Base-by-base conservation (phyloP, 1,140 invertebrate species). In the Argopecten irradians region DNA sequence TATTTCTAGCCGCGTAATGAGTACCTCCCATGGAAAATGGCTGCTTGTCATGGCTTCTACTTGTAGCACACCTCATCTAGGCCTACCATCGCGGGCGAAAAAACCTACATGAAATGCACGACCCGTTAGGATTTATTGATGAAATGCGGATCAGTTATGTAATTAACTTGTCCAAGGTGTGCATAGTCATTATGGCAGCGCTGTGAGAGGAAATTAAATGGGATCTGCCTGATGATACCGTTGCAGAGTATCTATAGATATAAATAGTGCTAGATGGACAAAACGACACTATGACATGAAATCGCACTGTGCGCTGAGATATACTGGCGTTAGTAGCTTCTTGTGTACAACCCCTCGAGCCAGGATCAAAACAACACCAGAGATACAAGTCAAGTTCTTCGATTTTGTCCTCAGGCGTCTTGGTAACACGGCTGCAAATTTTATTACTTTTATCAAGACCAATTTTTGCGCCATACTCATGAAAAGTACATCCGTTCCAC, bases 121-220 rank as follows among this genome's bases (percentile, higher is more conserved):
- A n/a, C 55, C 55, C 28, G 55, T 71, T 71, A 28, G 55, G 55
- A 71, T 71, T 71, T 71, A 71, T 71, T 71, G 55, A 71, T 71
- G 55, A 28, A 71, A 71, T 71, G 55, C 55, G 55, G 55, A 71
- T 71, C 55, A 71, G 55, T 71, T 71, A 71, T 71, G 55, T 71
- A 71, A 71, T 71, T 71, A 71, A 28, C 55, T 71, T 71, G n/a
- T 71, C n/a, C 22, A 28, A 71, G 55, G 55, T 71, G 55, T 71
- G 55, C 55, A 71, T 71, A 71, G n/a, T n/a, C 55, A 71, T 71
- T 71, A 71, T n/a, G 5, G 5, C 5, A n/a, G 55, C 28, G 55
- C 28, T 16, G 55, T n/a, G 55, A 71, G 55, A 71, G 55, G 55
- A 71, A 71, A 71, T 71, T 71, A 71, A 71, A 71, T 71, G 28